These are phyloP conservation scores for Cyanoramphus novaezelandiae DNA, from an alignment of 2,113 vertebrate species.

Conservation along the genomic window DNA sequence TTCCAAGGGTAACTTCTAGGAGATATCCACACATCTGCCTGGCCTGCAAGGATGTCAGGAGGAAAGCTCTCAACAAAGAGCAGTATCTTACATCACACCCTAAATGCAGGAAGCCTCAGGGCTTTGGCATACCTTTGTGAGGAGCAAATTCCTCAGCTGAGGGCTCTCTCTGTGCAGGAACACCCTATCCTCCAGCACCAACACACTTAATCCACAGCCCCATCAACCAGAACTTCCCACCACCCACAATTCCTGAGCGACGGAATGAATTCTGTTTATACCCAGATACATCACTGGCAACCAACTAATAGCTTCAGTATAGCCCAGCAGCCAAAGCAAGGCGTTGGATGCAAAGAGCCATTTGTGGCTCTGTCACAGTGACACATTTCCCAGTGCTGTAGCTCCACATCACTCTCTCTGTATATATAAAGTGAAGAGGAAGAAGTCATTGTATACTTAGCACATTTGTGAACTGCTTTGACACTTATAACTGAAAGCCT, in stretches of 20 bases:
- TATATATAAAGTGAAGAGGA: not conserved
- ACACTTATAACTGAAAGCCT: not conserved
- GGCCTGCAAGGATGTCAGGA: conserved; percentile 32
- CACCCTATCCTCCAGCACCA: conserved; percentile 37
- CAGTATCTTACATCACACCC: conserved; percentile 32
- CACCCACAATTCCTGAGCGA: conserved; percentile 1
- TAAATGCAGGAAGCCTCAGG: not conserved
- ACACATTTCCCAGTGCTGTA: not conserved
- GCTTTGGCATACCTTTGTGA: conserved; percentile 41
- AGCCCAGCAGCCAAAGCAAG: not conserved
- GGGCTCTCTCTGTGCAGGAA: conserved; percentile 5
- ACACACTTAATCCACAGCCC: conserved; percentile 3
- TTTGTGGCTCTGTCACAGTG: not conserved
- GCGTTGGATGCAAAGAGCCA: not conserved
- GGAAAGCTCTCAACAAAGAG: conserved; percentile 35
- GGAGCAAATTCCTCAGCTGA: conserved; percentile 15
- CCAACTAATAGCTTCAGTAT: not conserved
- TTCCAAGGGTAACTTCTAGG: conserved; percentile 26
- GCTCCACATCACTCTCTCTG: not conserved
- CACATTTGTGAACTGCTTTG: not conserved
- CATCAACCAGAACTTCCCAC: conserved; percentile 23
- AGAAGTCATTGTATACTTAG: not conserved
- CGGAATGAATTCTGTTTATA: not conserved
- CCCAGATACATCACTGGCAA: not conserved
- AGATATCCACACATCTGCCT: conserved; percentile 37